phyloP scores from a whole-genome alignment of 30 jellyfish, hydroid and myxozoan species.

The Hydra vulgaris region DNA sequence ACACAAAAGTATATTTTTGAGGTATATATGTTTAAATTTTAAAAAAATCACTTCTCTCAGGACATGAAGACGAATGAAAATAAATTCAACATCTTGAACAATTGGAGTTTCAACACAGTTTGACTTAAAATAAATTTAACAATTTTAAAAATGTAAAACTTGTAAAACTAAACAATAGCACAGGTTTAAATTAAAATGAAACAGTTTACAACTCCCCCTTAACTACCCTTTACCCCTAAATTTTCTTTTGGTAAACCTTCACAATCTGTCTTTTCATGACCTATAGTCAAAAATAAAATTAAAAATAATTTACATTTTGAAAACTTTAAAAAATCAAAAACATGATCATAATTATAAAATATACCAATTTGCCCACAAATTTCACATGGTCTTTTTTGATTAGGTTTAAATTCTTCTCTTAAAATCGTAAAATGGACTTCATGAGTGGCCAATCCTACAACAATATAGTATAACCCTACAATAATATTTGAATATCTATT shows the following conservation, averaged over 20 bases:
- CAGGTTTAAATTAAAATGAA: no score
- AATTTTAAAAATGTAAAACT: no score
- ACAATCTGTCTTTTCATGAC: constrained; percentile 88
- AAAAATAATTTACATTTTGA: background rate
- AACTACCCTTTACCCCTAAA: no score
- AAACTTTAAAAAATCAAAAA: background rate
- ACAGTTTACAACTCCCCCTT: constrained; percentile 58
- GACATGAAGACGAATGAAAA: constrained; percentile 79
- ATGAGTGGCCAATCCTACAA: constrained; percentile 92
- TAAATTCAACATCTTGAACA: constrained; percentile 87
- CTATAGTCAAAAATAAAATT: constrained; percentile 28
- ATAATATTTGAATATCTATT: background rate
- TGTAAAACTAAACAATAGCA: no score
- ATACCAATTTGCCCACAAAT: constrained; percentile 88
- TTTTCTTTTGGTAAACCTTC: constrained; percentile 88
- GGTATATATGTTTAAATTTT: background rate
- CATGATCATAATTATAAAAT: background rate
- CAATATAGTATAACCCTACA: background rate
- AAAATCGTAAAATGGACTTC: constrained; percentile 89
- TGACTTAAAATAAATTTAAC: constrained; percentile 17
- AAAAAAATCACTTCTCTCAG: constrained; percentile 64
- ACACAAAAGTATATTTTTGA: background rate
- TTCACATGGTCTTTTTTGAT: constrained; percentile 78
- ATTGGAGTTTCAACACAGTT: constrained; percentile 58
- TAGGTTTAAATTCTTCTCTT: constrained; percentile 95